Evolutionary conservation across 92 coral and sea anemone genomes (phyloP).

Genomic region (Phenganax subtilis): DNA sequence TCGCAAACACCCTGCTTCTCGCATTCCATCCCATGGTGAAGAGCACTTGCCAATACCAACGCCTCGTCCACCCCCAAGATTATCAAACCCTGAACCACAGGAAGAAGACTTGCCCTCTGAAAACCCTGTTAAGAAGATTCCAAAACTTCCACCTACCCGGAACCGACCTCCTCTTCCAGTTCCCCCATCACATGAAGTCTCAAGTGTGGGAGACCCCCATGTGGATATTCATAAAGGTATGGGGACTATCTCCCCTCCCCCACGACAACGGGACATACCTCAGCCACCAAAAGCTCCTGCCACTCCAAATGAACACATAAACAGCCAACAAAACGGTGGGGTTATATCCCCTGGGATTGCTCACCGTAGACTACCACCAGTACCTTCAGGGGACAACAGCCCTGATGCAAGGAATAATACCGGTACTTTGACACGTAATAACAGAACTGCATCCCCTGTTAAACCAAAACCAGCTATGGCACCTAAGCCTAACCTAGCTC

Average conservation of each 20-base stretch:
- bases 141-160: conserved; percentile 48
- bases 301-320: background rate
- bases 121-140: background rate
- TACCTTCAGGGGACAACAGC: conserved; percentile 19
- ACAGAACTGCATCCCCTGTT: background rate
- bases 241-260: background rate
- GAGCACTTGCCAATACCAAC: background rate
- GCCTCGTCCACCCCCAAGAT: background rate
- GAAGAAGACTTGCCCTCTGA: too few species aligned
- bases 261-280: conserved; percentile 5
- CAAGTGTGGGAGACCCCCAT: background rate
- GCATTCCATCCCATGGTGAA: background rate
- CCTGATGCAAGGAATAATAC: conserved; percentile 2
- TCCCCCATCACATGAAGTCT: conserved; percentile 10
- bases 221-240: background rate
- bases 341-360: conserved; percentile 11
- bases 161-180: conserved; percentile 62
- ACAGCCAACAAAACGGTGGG: conserved; percentile 1
- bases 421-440: background rate
- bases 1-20: conserved; percentile 7
- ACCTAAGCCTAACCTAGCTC: conserved; percentile 41
- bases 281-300: background rate
- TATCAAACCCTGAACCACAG: background rate
- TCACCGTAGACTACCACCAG: conserved; percentile 31
- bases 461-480: conserved; percentile 17